Evolutionary conservation across 1,140 invertebrate genomes (phyloP).

Genomic region (Bombus polaris): DNA sequence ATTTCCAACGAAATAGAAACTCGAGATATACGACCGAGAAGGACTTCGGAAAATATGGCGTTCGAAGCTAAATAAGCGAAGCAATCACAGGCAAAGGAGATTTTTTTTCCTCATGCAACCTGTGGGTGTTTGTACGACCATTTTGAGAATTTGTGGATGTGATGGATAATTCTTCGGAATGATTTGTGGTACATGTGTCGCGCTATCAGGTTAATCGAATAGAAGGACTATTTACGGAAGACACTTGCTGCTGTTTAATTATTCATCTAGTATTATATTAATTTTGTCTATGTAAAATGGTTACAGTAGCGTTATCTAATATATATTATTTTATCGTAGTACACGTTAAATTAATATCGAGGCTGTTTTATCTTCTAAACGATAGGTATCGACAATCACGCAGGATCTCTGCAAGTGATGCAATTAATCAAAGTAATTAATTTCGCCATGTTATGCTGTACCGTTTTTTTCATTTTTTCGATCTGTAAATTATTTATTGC

Average conservation of each 20-base stretch:
- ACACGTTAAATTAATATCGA: background rate
- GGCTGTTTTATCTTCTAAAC: background rate
- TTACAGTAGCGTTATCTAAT: background rate
- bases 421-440: conserved; percentile 21
- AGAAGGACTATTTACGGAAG: background rate
- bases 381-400: background rate
- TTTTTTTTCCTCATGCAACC: background rate
- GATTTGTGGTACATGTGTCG: too few relatives aligned
- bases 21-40: background rate
- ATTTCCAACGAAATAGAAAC: conserved; percentile 52
- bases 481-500: background rate
- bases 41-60: background rate
- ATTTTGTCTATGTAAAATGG: background rate
- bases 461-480: background rate
- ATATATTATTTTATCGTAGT: background rate
- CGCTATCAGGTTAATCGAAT: background rate
- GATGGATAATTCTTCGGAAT: background rate
- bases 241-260: background rate
- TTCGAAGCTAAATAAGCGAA: background rate
- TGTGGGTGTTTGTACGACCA: background rate
- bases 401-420: background rate
- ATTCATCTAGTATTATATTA: background rate
- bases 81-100: background rate
- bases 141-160: background rate
- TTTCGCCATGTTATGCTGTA: background rate